Percentiles rank a stretch among this genome's conserved stretches.
phyloP scores from a whole-genome alignment of 2,888 invertebrate genomes.

The Cantharis rustica region DNA sequence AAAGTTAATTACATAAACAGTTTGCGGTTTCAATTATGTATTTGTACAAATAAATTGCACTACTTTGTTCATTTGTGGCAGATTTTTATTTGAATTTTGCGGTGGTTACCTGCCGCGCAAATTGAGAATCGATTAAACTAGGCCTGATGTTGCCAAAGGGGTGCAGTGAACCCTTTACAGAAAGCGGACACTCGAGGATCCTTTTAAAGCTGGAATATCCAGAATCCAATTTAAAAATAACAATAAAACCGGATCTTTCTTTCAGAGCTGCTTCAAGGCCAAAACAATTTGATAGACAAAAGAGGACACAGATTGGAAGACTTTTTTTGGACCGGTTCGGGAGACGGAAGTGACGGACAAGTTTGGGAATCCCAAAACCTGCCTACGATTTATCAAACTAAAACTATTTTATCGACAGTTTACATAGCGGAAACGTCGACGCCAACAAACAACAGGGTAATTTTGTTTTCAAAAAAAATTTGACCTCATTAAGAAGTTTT shows the following conservation, averaged over 20 bases:
- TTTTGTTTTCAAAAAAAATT: not conserved
- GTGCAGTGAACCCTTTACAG: not conserved
- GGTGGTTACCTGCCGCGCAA: not conserved
- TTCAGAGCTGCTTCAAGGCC: slow-evolving; percentile 46
- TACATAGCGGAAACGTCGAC: slow-evolving; percentile 64
- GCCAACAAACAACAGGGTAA: slow-evolving; percentile 33
- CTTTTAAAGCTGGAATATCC: not conserved
- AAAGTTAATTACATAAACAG: not conserved
- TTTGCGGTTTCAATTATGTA: slow-evolving; percentile 2
- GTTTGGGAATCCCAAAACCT: slow-evolving; percentile 60
- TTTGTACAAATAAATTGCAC: not conserved
- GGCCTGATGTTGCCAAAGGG: not conserved
- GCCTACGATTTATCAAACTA: slow-evolving; percentile 66
- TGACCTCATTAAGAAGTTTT: not conserved
- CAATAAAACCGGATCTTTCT: not conserved
- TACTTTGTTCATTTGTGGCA: not conserved
- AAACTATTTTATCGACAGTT: slow-evolving; percentile 73
- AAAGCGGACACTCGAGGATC: not conserved
- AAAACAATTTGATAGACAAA: slow-evolving; percentile 40
- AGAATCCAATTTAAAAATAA: not conserved
- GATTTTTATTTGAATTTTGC: not conserved
- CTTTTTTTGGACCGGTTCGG: slow-evolving; percentile 89
- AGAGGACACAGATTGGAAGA: slow-evolving; percentile 70
- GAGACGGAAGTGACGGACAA: slow-evolving; percentile 68
- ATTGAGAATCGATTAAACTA: not conserved